Evolutionary conservation across 2,113 vertebrate species (phyloP), one percentile per base, ranked within the genome.

Genomic region (Heliornis fulica): DNA sequence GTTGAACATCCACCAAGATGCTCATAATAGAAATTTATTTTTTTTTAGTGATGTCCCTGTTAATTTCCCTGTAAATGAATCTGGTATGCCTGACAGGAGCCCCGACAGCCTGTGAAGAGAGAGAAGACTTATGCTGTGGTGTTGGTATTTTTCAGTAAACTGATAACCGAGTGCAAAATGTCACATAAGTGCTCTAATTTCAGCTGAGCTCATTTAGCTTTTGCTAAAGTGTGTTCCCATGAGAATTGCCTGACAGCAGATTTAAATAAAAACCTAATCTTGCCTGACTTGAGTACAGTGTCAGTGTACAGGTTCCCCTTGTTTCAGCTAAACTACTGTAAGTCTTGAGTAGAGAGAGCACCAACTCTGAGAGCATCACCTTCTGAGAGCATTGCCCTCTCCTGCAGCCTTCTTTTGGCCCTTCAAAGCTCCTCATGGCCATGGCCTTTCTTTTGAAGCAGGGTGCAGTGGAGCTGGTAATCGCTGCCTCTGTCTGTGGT

Each of bases 171-270:
- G 82, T 83, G 75, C 82, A 87, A 83, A 91, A 90, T 94, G 82
- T 95, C 88, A 91, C 50, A 5, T 66, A 87, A 91, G 50, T 76
- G 54, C n/a, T 86, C 84, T 94, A 63, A 94, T 95, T 97, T 95
- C 94, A 94, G 79, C 71, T 86, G 80, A 92, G 80, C 92, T 96
- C 86, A 54, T 97, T 96, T 92, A 89, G 89, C 85, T 93, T 72
- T 89, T 93, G 83, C 91, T 94, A 29, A 81, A 96, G 76, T 77
- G 50, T 45, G 53, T 85, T 96, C 92, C 93, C 50, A 18, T 60
- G 90, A 87, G 96, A 61, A 32, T 50, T 94, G 83, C 87, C 86
- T 90, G 80, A 80, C 92, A 92, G 88, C 88, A 90, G 68, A 83
- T 90, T 95, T 92, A 89, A 93, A 77, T 83, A 66, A 92, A 87